Base-by-base conservation (phyloP, 2,113 vertebrate genomes). In the Abramis brama region DNA sequence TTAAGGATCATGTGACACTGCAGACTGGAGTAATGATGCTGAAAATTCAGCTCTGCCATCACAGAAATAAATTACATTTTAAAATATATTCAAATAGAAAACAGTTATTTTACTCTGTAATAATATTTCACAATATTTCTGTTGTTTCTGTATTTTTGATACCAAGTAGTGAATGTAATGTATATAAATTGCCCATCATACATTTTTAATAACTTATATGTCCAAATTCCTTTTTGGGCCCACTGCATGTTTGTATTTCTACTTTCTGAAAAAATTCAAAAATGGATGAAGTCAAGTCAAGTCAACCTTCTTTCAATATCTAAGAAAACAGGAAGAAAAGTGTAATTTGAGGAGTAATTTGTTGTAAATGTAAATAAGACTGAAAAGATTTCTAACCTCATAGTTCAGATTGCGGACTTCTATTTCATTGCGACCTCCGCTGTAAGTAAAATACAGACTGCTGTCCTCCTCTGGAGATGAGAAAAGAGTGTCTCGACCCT, bases 391-490 rank as follows among this genome's bases (percentile, higher is more conserved):
- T 66, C 27, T 92, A 94, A 98, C 98, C 97, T 98, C 94, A 82
- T 98, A 99, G 91, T 91, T 96, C 91, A 99, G 96, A 90, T 96
- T 93, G 87, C 90, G 96, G 90, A 99, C 96, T 87, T 98, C 96
- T 57, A 99, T 94, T 82, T 97, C 85, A 2, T 98, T 98, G 90
- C 95, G 91, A 47, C 93, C 94, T 39, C 98, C 97, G 0, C 95
- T 95, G 93, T 99, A 98, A 87, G 97, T 98, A 94, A 99, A 99
- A 93, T 99, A 99, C 19, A 99, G 94, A 52, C 97, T 97, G 92
- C 94, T 99, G 91, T 99, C 98, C 66, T 96, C 97, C 81, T 99
- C 97, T 4, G 94, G 91, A 10, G 89, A 86, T 0, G 93, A 93
- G 95, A 99, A 99, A 86, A 98, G 86, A 10, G 93, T 95, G 92